Conservation (phyloP, 92 coral and sea anemone species). For the Blastomussa wellsi region DNA sequence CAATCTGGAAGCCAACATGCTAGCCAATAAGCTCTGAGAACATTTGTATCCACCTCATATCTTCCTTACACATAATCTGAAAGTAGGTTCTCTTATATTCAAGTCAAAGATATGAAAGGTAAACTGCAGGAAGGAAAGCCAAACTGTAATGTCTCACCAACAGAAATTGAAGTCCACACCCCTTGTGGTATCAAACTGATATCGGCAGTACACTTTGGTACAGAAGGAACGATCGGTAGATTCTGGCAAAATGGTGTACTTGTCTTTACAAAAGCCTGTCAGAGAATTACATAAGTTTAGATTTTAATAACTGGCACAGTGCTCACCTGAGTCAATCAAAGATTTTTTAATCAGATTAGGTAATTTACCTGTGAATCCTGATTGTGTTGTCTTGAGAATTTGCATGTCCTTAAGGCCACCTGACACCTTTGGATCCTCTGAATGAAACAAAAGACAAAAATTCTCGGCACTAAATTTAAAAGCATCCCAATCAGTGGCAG, state of each 20-base stretch:
- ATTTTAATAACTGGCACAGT: not conserved
- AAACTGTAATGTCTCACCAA: constrained; percentile 51
- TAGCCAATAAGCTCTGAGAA: too few relatives aligned
- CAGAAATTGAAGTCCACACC: constrained; percentile 67
- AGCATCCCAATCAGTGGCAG: not conserved
- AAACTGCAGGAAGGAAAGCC: not conserved
- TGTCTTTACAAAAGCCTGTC: constrained; percentile 74
- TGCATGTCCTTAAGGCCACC: constrained; percentile 75
- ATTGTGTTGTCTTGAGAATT: constrained; percentile 78
- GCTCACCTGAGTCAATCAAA: not conserved
- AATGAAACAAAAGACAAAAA: not conserved
- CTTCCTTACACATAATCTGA: not conserved
- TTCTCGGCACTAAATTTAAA: not conserved
- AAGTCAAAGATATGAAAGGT: not conserved
- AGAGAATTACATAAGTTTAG: not conserved
- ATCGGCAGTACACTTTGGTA: constrained; percentile 71
- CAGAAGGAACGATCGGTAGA: constrained; percentile 76
- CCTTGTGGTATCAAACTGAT: constrained; percentile 60
- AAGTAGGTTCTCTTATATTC: not conserved
- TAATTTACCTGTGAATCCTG: constrained; percentile 72
- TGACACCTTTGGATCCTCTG: constrained; percentile 73
- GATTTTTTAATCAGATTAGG: too few relatives aligned
- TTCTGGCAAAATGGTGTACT: constrained; percentile 72
- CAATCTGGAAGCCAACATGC: too few relatives aligned
- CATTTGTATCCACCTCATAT: too few relatives aligned